phyloP scores from a whole-genome alignment of 1,140 invertebrate species.

The Lordiphosa clarofinis region DNA sequence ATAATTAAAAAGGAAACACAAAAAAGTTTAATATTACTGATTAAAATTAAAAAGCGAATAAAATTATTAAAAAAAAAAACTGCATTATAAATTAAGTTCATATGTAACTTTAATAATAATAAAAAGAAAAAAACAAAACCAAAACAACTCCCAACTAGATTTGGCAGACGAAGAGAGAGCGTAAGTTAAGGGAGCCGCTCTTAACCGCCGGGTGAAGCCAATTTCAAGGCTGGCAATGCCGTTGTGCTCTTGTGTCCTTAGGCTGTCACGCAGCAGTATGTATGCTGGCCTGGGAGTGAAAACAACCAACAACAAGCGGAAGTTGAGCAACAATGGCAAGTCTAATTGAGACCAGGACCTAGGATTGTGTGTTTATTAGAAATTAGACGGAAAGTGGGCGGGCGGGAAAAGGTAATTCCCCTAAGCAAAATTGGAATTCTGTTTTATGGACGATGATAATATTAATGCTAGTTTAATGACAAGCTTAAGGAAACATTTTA shows the following conservation, averaged over 20 bases:
- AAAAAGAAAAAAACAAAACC: constrained; percentile 46
- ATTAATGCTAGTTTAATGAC: no score
- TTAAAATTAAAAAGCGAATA: constrained; percentile 65
- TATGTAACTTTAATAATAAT: constrained; percentile 78
- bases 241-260: constrained; percentile 8
- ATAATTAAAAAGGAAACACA: constrained; percentile 38
- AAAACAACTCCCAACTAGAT: constrained; percentile 23
- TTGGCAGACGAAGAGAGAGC: constrained; percentile 47
- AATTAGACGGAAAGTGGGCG: constrained; percentile 9
- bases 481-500: no score
- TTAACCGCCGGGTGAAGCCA: not conserved
- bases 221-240: constrained; percentile 32
- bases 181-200: constrained; percentile 3
- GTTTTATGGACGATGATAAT: no score
- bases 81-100: constrained; percentile 75
- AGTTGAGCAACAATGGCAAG: constrained; percentile 30
- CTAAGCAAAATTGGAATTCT: no score
- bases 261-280: constrained; percentile 30
- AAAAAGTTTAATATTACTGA: constrained; percentile 71
- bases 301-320: constrained; percentile 37
- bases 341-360: constrained; percentile 63
- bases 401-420: not conserved
- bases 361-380: not conserved
- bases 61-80: constrained; percentile 61
- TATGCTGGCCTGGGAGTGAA: constrained; percentile 45